phyloP scores from a whole-genome alignment of 2,888 invertebrate species.

The Zaprionus bogoriensis region DNA sequence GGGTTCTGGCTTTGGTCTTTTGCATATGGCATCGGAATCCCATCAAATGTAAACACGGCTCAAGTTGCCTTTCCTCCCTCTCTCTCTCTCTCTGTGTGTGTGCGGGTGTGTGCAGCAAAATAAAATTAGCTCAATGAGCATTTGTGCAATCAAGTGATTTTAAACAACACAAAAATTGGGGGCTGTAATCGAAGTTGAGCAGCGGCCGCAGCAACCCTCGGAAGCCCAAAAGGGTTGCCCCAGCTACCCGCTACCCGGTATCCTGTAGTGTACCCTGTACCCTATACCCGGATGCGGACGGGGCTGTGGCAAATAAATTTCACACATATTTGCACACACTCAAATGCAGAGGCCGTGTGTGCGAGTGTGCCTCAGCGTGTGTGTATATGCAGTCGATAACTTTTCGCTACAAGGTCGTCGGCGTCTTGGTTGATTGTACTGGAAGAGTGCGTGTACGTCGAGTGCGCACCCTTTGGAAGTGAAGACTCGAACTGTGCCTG shows the following conservation, averaged over 20 bases:
- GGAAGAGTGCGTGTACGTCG: constrained; percentile 56
- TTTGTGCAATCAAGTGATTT: constrained; percentile 80
- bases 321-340: constrained; percentile 77
- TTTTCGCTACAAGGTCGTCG: constrained; percentile 62
- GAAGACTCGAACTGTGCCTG: background rate
- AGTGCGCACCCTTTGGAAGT: constrained; percentile 2
- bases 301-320: constrained; percentile 69
- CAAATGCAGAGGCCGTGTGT: constrained; percentile 26
- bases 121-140: constrained; percentile 81
- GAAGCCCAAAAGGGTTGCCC: constrained; percentile 51
- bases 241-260: background rate
- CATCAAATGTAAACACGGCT: constrained; percentile 69
- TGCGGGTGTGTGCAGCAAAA: constrained; percentile 51
- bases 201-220: constrained; percentile 51
- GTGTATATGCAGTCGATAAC: constrained; percentile 60
- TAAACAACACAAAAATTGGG: constrained; percentile 67
- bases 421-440: constrained; percentile 63
- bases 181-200: constrained; percentile 44
- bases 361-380: background rate
- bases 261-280: too few species aligned
- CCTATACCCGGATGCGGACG: constrained; percentile 3
- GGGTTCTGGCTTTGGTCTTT: constrained; percentile 19
- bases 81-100: constrained; percentile 7
- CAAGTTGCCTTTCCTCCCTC: constrained; percentile 46
- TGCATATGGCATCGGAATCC: constrained; percentile 64